Evolutionary conservation across 2,113 vertebrate genomes (phyloP), one percentile per base, ranked within the genome.

Genomic region (Cyphomyrus discorhynchus): DNA sequence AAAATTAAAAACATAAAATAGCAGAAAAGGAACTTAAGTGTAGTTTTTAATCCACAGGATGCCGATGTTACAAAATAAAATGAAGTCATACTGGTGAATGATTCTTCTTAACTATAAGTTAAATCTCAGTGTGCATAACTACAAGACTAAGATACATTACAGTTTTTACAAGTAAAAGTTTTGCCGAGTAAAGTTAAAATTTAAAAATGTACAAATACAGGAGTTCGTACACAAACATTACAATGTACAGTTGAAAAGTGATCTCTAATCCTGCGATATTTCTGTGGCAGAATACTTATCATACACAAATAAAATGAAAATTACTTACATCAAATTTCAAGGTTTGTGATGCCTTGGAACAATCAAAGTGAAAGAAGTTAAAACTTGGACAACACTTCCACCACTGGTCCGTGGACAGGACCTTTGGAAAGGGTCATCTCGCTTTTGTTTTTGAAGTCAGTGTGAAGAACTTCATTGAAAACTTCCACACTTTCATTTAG

Each of bases 251-350:
- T 17, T 80, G 5, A 80, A 77, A 80, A 80, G 35, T 80, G 62
- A 70, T 70, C 27, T n/a, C 62, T 70, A 70, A 70, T 42, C 6
- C 6, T 2, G 35, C 3, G 10, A 80, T 77, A 77, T 39, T 77
- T 49, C 45, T n/a, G 39, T 85, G 9, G n/a, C 24, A 19, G n/a
- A 85, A 27, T 27, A 47, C 24, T 85, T n/a, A 13, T 27, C 15
- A 87, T 35, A 53, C 31, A 56, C 5, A 47, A 89, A 86, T 56
- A 45, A 88, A 84, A 53, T 17, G 45, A 82, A 88, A 13, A 82
- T 84, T 58, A 93, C 96, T 97, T 94, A 97, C 96, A 53, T 93
- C 96, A 92, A 96, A 96, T 93, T 96, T 97, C 91, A 97, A 92
- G 89, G 94, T 91, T 86, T 93, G 95, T 89, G 94, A 95, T 88